Evolutionary conservation across 2,113 vertebrate genomes (phyloP), one percentile per base, ranked within the genome.

Genomic region (Archocentrus centrarchus): DNA sequence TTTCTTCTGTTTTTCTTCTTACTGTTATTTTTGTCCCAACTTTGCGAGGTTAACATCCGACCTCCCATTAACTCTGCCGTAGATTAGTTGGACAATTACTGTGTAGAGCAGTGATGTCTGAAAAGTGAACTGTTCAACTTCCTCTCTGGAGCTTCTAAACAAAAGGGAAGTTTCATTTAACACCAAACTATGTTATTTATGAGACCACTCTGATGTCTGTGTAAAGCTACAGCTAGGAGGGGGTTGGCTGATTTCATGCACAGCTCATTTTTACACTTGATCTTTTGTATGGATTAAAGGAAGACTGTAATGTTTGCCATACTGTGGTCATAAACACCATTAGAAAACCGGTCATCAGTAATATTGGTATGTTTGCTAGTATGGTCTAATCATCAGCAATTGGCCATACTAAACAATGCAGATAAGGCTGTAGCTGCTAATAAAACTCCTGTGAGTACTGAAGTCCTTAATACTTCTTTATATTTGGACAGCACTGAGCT

Each of bases 61-160:
- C 61, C 27, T 76, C 59, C 41, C 30, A 30, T 68, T 73, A 59
- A 39, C 81, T 73, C 68, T 75, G 1, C 22, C n/a, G 13, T 32
- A 61, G 39, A 60, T 82, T 53, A 53, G 20, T 22, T 57, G 60
- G 59, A 64, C 39, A 24, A 5, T 6, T 22, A 32, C 59, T 76
- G 62, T 75, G 50, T 37, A 70, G 44, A 62, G 22, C 11, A 53
- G 18, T 35, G 32, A 73, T 73, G 44, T 55, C 68, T 73, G 53
- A 82, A 86, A 78, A 76, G 32, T 60, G 59, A 84, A 60, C 35
- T 30, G 20, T 39, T 79, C 1, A 53, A 62, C 35, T 66, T 39
- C 14, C 10, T 88, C 35, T 8, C 35, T 50, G 77, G n/a, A 84
- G 75, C 35, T 73, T 79, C 35, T 59, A 15, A 47, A 75, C 3